Percentiles rank a stretch among this genome's conserved stretches.
phyloP scores from a whole-genome alignment of 2,113 vertebrate species.

The Andinoacara biseriatus region DNA sequence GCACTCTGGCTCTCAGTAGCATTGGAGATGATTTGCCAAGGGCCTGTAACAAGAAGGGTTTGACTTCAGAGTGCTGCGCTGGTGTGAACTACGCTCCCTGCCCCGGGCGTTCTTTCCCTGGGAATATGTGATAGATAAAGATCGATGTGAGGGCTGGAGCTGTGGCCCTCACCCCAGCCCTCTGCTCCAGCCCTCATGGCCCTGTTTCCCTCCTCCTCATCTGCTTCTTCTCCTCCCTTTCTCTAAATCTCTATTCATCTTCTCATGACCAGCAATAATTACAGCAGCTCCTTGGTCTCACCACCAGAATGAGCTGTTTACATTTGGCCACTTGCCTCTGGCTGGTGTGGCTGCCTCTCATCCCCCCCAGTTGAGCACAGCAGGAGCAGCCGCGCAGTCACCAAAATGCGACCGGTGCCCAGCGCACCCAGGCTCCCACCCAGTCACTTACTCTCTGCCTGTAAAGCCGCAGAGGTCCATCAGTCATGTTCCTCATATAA shows the following conservation, averaged over 20 bases:
- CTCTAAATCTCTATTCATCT: slow-evolving; percentile 46
- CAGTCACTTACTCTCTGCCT: slow-evolving; percentile 11
- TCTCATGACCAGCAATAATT: slow-evolving; percentile 51
- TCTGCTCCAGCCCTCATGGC: slow-evolving; percentile 19
- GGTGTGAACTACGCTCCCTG: slow-evolving; percentile 47
- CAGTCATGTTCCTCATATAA: slow-evolving; percentile 18
- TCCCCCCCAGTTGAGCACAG: slow-evolving; percentile 30
- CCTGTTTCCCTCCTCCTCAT: slow-evolving; percentile 20
- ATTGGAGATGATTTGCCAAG: slow-evolving; percentile 48
- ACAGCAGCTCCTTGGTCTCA: slow-evolving; percentile 51
- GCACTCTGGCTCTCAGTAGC: slow-evolving; percentile 32
- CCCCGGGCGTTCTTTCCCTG: slow-evolving; percentile 42
- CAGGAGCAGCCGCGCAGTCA: slow-evolving; percentile 51
- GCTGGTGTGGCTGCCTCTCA: slow-evolving; percentile 50
- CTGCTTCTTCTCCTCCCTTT: slow-evolving; percentile 26
- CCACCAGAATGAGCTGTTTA: slow-evolving; percentile 70
- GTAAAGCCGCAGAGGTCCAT: slow-evolving; percentile 24
- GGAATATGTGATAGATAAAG: slow-evolving; percentile 70
- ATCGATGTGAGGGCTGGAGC: slow-evolving; percentile 59
- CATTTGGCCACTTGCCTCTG: slow-evolving; percentile 65
- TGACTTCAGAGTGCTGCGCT: slow-evolving; percentile 27
- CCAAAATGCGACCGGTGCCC: slow-evolving; percentile 32
- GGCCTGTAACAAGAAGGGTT: slow-evolving; percentile 51
- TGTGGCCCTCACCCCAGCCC: background rate
- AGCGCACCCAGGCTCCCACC: slow-evolving; percentile 17